A percentile compares a stretch with the other conserved stretches of the same genome.
Conservation (phyloP, 2,797 vertebrate species). For the Acanthornis magna region DNA sequence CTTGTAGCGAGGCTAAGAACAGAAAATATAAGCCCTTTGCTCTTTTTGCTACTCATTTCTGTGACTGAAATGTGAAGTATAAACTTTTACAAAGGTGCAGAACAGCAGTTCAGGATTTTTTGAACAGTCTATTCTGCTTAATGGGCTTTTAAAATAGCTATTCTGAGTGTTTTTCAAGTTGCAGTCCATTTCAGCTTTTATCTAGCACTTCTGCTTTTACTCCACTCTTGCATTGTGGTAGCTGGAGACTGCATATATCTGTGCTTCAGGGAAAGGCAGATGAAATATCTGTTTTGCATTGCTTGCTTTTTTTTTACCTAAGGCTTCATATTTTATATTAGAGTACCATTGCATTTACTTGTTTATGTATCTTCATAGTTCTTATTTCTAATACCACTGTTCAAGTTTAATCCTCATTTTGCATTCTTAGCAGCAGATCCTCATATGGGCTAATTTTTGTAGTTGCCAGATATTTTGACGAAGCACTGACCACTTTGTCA, state of each 20-base stretch:
- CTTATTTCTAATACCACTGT: neutral
- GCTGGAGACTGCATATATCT: neutral
- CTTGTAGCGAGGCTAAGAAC: neutral
- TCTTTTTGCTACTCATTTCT: constrained; percentile 3
- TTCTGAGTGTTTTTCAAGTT: neutral
- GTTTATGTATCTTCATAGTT: neutral
- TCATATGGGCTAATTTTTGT: neutral
- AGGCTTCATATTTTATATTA: neutral
- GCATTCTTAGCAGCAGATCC: neutral
- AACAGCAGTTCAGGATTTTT: neutral
- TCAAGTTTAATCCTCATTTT: neutral
- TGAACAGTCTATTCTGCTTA: constrained; percentile 34
- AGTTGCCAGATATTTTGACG: neutral
- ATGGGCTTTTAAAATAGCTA: constrained; percentile 24
- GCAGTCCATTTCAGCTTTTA: constrained; percentile 23
- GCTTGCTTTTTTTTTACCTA: neutral
- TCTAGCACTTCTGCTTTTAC: neutral
- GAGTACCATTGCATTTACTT: neutral
- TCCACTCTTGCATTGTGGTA: neutral
- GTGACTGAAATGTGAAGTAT: constrained; percentile 8
- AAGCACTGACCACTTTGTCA: neutral
- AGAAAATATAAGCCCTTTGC: constrained; percentile 15
- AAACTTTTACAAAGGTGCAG: constrained; percentile 14
- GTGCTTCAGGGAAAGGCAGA: neutral
- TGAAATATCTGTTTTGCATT: neutral